Base-by-base conservation (phyloP, 2,797 vertebrate species). In the Tokudaia tokunoshimensis region DNA sequence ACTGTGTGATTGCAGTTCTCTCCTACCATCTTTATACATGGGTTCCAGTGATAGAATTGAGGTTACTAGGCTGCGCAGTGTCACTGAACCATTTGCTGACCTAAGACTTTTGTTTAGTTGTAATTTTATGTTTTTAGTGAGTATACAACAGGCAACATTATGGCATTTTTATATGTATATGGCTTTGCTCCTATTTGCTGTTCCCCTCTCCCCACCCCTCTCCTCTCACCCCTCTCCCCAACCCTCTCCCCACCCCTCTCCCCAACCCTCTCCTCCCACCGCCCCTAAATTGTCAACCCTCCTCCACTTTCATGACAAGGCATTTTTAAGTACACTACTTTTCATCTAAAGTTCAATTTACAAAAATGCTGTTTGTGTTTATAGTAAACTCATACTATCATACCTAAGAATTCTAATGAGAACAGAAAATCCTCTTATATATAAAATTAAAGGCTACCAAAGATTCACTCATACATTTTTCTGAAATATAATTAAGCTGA, bases 321-420 rank as follows among this genome's bases (percentile, higher is more conserved):
- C 13, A 70, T 55, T 72, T 87, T 72, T 37, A 97, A 98, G 95
- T 94, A 24, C 94, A 96, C 89, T 65, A 98, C 92, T 89, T 96
- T 92, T 92, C 94, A 92, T 84, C 12, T 91, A 98, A 70, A 95
- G 96, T 91, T 92, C 83, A 91, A 94, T 91, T 96, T 65, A 93
- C 55, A 57, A 74, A 82, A 93, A 52, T 94, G 78, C 15, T 67
- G n/a, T 59, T 24, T 96, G 41, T 80, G 57, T 80, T 59, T 80
- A 81, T 87, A 63, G 82, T 78, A 88, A 59, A 84, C 55, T 92
- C 61, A 95, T 1, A 85, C 55, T 80, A 92, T 94, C 13, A 87
- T 52, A 86, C 17, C 26, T 72, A 81, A 57, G 19, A 96, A 96
- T 89, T 94, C 59, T 84, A 91, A 85, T 88, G 26, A 70, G 57